phyloP scores from a whole-genome alignment of 2,113 vertebrate genomes.

The Semnopithecus entellus region DNA sequence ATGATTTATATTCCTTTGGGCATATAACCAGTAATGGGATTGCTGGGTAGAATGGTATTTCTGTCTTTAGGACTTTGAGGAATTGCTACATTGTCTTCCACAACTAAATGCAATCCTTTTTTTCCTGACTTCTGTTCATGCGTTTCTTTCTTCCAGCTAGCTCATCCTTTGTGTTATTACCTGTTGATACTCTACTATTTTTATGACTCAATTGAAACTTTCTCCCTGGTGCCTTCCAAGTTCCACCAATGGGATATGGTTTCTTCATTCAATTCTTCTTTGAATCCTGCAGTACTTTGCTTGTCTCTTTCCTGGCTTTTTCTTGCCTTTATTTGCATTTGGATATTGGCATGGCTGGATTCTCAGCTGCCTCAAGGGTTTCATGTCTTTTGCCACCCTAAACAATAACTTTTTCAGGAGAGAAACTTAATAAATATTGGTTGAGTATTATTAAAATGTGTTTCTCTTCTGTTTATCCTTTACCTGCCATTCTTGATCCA shows the following conservation, averaged over 20 bases:
- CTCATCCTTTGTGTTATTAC: not conserved
- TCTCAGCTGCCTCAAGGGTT: not conserved
- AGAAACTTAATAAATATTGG: slow-evolving; percentile 22
- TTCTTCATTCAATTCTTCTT: not conserved
- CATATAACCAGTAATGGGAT: too few species aligned
- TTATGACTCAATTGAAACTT: not conserved
- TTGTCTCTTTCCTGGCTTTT: not conserved
- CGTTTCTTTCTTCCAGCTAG: not conserved
- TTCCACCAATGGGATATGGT: too few species aligned
- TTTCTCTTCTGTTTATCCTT: not conserved
- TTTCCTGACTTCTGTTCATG: not conserved
- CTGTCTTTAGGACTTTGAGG: too few species aligned
- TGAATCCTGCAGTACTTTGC: not conserved
- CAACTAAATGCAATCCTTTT: not conserved
- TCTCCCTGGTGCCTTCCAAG: too few species aligned
- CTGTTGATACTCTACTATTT: not conserved
- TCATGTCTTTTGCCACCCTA: not conserved
- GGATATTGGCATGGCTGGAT: not conserved
- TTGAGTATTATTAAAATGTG: not conserved
- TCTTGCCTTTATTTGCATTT: not conserved
- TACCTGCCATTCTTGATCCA: not conserved
- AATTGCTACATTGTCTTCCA: not conserved
- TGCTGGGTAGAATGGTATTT: too few species aligned
- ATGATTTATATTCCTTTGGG: too few species aligned
- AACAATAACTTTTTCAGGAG: not conserved